Percentiles rank a stretch among this genome's conserved stretches.
These are phyloP conservation scores for Polymixis flavicincta DNA, from an alignment of 2,888 invertebrate species.

Conservation along the genomic window DNA sequence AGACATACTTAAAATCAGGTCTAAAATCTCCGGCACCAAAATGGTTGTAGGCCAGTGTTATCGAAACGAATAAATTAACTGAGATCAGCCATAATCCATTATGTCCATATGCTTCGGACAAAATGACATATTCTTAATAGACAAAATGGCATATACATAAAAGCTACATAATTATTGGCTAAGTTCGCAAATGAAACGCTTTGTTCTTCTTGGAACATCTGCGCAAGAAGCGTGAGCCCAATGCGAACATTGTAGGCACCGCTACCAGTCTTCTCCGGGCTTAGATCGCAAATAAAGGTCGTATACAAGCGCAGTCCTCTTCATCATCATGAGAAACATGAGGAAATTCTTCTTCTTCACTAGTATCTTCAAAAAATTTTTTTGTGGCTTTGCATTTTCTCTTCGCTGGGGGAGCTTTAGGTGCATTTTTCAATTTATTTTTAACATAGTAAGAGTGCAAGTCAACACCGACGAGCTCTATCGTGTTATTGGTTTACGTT, in stretches of 20 bases:
- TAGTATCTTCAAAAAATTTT: neutral
- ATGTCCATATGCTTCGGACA: too few species aligned
- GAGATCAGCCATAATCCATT: too few species aligned
- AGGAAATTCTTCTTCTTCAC: neutral
- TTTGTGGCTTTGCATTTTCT: neutral
- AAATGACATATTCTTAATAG: too few species aligned
- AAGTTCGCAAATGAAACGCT: neutral
- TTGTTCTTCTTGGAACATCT: neutral
- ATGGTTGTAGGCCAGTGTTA: too few species aligned
- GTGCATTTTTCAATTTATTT: too few species aligned
- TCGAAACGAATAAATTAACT: too few species aligned
- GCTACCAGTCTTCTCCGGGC: conserved; percentile 11
- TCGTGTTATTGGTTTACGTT: conserved; percentile 1
- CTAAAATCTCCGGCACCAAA: too few species aligned
- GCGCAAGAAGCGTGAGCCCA: neutral
- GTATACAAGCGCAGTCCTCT: neutral
- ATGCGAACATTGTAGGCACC: conserved; percentile 11
- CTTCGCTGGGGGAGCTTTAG: conserved; percentile 1
- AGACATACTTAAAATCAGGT: too few species aligned
- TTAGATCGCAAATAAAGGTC: conserved; percentile 7
- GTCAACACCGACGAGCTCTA: neutral
- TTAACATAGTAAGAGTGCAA: neutral
- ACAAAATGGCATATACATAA: too few species aligned
- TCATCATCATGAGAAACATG: neutral
- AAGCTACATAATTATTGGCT: too few species aligned